Base-by-base conservation (phyloP, 2,888 invertebrate genomes). In the Lochmaea capreae region DNA sequence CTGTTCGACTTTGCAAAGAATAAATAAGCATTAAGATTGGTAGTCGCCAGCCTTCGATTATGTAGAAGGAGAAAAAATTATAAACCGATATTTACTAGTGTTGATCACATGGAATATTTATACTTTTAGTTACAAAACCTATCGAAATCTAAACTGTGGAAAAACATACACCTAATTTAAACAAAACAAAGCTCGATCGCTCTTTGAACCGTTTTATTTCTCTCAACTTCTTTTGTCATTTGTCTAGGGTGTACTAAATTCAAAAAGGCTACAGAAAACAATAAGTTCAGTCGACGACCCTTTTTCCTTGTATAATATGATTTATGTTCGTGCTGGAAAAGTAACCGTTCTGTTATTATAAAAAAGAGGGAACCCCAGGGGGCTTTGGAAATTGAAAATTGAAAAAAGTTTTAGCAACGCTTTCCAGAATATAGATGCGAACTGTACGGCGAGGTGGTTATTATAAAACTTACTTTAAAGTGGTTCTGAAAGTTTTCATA, bases 271-370 rank as follows among this genome's bases (percentile, higher is more conserved):
- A 71, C 58, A 65, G 46, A 42, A 71, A 71, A 71, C 71, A 70
- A 70, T 70, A 70, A 70, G 69, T 58, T 62, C 52, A 12, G 33
- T 62, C 61, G 18, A 43, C 22, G 65, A 63, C 43, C 70, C 43
- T 63, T 42, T 65, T 46, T 8, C 33, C 33, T 52, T 39, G 42
- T 57, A 14, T 58, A 39, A 65, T 52, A 65, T 71, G 65, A 71
- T 71, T 71, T 57, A 71, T 71, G 33, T n/a, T 57, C 58, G n/a
- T 46, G 39, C 49, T 26, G 62, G 33, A 69, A 71, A 65, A 71
- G 49, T 71, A 65, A 46, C 49, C 65, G 65, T 71, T 71, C 65
- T 52, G 58, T 71, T 65, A 65, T 65, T 12, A 12, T 65, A 33
- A 42, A 65, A 65, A 65, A 57, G 10, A 43, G 46, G 65, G 10